phyloP scores from a whole-genome alignment of 2,113 vertebrate genomes.

The Gallinago jamesoni region DNA sequence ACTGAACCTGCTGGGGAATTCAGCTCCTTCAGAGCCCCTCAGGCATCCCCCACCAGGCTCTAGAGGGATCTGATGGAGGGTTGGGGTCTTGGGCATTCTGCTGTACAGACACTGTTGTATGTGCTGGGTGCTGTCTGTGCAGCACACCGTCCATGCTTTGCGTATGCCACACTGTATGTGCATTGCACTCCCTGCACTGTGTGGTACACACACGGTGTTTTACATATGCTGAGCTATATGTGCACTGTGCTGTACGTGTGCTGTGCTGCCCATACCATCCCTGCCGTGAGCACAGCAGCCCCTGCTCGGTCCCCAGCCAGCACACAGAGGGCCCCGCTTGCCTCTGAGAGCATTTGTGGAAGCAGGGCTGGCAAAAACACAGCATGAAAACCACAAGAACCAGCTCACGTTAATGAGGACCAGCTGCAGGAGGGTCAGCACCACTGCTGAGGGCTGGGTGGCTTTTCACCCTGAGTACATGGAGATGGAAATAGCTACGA shows the following conservation, averaged over 20 bases:
- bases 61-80: not conserved
- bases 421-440: not conserved
- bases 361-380: not conserved
- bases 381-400: not conserved
- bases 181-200: not conserved
- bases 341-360: not conserved
- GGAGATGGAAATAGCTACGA: not conserved
- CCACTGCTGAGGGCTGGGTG: not conserved
- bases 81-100: no score
- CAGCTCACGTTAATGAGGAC: not conserved
- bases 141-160: accelerated
- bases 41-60: not conserved
- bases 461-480: accelerated
- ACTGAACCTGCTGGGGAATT: not conserved
- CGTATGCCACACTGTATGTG: accelerated
- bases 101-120: no score
- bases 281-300: accelerated
- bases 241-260: accelerated
- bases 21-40: not conserved
- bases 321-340: not conserved
- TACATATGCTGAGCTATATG: accelerated
- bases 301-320: not conserved
- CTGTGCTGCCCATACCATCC: accelerated
- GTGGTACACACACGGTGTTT: not conserved
- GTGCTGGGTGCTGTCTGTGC: not conserved